Percentiles rank a stretch among this genome's conserved stretches.
Evolutionary conservation across 2,113 vertebrate species (phyloP).

Genomic region (Fregetta grallaria): DNA sequence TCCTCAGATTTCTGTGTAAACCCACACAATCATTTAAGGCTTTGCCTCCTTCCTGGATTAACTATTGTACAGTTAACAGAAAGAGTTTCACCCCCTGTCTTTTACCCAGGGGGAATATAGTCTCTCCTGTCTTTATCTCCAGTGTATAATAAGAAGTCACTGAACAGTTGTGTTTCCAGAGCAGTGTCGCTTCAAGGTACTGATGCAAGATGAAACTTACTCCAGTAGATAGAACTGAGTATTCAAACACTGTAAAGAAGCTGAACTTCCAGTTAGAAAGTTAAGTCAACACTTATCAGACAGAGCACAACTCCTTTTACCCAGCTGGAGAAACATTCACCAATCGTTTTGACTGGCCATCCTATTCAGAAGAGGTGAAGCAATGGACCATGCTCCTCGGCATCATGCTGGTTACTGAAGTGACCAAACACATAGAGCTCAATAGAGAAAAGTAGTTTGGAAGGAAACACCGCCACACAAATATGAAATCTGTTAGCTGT

Average conservation of each 20-base stretch:
- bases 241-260: neutral
- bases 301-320: neutral
- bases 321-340: neutral
- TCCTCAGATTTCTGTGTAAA: constrained; percentile 61
- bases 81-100: constrained; percentile 11
- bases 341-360: neutral
- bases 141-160: constrained; percentile 27
- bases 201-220: neutral
- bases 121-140: constrained; percentile 40
- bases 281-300: neutral
- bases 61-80: constrained; percentile 30
- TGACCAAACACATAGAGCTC: constrained; percentile 31
- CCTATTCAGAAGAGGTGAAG: constrained; percentile 10
- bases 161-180: constrained; percentile 1
- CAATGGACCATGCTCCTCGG: constrained; percentile 13
- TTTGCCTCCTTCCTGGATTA: constrained; percentile 58
- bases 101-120: neutral
- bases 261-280: constrained; percentile 12
- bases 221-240: neutral
- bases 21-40: constrained; percentile 60
- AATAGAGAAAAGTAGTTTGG: constrained; percentile 14
- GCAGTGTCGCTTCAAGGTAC: constrained; percentile 1
- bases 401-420: constrained; percentile 37
- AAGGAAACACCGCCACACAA: constrained; percentile 22
- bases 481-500: constrained; percentile 27